phyloP scores from a whole-genome alignment of 64 coral and sea anemone genomes.

The Montipora capricornis region DNA sequence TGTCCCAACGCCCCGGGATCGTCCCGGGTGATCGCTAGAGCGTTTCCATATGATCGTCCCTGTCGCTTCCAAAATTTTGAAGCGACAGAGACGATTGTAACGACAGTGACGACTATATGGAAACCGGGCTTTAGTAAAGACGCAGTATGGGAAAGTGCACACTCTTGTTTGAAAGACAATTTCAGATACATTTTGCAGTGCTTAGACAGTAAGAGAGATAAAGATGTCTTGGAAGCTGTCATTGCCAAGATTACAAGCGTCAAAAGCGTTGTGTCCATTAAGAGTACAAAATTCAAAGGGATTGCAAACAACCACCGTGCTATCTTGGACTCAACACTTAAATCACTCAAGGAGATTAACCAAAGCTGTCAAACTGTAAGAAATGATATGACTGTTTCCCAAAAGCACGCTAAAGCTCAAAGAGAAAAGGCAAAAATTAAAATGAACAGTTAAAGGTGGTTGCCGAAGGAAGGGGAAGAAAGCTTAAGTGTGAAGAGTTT shows the following conservation, averaged over 20 bases:
- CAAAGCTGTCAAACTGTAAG: slow-evolving; percentile 8
- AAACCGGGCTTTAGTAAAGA: background rate
- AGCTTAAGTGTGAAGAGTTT: slow-evolving; percentile 72
- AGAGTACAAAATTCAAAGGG: background rate
- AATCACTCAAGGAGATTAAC: background rate
- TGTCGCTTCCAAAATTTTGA: too few relatives aligned
- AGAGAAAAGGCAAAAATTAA: background rate
- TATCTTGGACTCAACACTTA: background rate
- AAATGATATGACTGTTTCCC: background rate
- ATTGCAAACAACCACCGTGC: background rate
- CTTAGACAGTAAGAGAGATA: background rate
- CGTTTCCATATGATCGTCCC: too few relatives aligned
- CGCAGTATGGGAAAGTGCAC: background rate
- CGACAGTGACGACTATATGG: too few relatives aligned
- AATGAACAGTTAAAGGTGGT: background rate
- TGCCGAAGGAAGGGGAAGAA: slow-evolving; percentile 46
- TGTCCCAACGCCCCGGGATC: too few relatives aligned
- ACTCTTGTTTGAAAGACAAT: background rate
- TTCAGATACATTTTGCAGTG: background rate
- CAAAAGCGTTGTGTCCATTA: background rate
- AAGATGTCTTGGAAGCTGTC: background rate
- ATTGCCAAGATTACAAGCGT: background rate
- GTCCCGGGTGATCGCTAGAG: too few relatives aligned
- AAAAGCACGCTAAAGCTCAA: background rate
- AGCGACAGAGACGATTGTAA: too few relatives aligned